Base-by-base conservation (phyloP, 2,113 vertebrate species). In the Gambusia affinis region DNA sequence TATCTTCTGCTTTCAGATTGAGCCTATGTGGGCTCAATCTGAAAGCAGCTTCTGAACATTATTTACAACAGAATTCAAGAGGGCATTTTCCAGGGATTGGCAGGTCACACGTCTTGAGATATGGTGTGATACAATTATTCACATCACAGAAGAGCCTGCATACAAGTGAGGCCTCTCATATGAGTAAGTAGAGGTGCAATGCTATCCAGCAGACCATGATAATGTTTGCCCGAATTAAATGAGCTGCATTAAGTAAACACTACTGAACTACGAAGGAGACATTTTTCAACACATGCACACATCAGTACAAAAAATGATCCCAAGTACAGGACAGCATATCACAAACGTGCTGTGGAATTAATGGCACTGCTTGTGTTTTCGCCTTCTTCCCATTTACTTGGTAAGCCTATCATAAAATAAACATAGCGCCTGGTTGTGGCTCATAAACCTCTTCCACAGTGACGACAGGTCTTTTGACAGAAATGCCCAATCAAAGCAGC, bases 331-430 rank as follows among this genome's bases (percentile, higher is more conserved):
- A 31, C 47, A 73, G 47, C 68, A 70, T 87, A 89, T 88, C 75
- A 81, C 4, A 63, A 73, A 80, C 66, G 10, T 79, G 86, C 67
- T 71, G 69, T 74, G 79, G 88, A 88, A 91, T 89, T 85, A 87
- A 92, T 86, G 84, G 82, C 28, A 72, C 61, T 39, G 77, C 70
- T 54, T 39, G 76, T 81, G 68, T 85, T 90, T 90, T 82, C 67
- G 22, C 44, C 28, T 71, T 76, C 24, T 64, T 72, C 35, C 78
- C 71, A 31, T 64, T 71, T 57, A 78, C 78, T 85, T 83, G 87
- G 87, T 91, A 86, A 86, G 79, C 72, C 77, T 75, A 83, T 89
- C 83, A 84, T 93, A 90, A 92, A 91, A 86, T 87, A 87, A 89
- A 86, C 73, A 72, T 68, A 4, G 82, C 80, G 69, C 73, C 85